These are phyloP conservation scores for Eremophila alpestris DNA, from an alignment of 2,797 vertebrate genomes.

Conservation along the genomic window DNA sequence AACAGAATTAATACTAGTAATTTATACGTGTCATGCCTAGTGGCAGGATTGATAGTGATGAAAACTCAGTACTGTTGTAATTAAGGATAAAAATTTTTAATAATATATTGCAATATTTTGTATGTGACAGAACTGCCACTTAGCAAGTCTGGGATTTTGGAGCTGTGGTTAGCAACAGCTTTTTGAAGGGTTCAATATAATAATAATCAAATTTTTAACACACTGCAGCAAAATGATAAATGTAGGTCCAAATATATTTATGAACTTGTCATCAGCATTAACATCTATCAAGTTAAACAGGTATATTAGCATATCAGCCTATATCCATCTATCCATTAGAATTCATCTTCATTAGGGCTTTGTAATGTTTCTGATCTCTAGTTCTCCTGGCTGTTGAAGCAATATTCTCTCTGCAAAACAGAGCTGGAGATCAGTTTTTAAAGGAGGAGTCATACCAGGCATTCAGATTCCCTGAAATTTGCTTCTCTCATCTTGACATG, in stretches of 20 bases:
- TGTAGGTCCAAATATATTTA: slow-evolving; percentile 1
- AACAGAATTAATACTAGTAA: neutral
- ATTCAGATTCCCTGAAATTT: neutral
- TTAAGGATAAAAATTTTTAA: slow-evolving; percentile 8
- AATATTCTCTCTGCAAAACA: neutral
- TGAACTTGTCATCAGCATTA: slow-evolving; percentile 7
- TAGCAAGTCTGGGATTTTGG: neutral
- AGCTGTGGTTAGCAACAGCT: neutral
- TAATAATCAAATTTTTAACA: slow-evolving; percentile 26
- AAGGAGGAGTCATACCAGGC: neutral
- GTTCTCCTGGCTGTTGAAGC: neutral
- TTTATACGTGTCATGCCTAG: neutral
- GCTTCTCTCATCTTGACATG: neutral
- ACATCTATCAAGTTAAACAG: slow-evolving; percentile 23
- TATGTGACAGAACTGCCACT: neutral
- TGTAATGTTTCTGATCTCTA: slow-evolving; percentile 17
- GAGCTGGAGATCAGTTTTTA: neutral
- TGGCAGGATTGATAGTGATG: neutral
- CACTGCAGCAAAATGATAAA: neutral
- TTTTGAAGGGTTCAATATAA: slow-evolving; percentile 23
- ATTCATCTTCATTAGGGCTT: slow-evolving; percentile 13
- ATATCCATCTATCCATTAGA: neutral
- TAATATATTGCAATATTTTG: neutral
- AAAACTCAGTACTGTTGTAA: slow-evolving; percentile 16
- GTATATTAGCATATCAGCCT: neutral